Percentiles rank a stretch among this genome's conserved stretches.
Conservation (phyloP, 2,888 invertebrate species). For the Dendrolimus houi region DNA sequence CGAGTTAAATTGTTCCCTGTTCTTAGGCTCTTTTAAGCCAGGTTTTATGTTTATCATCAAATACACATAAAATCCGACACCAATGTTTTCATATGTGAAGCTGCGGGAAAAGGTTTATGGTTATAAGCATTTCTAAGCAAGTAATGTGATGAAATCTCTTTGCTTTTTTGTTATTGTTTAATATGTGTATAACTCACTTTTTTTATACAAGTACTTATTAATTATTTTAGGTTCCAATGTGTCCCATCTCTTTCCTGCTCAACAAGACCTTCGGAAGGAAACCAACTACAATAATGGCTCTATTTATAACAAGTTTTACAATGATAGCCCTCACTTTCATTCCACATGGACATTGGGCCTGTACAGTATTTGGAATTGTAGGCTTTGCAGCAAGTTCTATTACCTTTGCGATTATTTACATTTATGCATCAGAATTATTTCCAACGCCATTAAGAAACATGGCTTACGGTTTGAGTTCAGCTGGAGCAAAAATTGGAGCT, state of each 20-base stretch:
- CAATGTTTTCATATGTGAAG: no score
- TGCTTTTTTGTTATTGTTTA: no score
- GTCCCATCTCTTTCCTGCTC: conserved; percentile 27
- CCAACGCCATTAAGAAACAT: conserved; percentile 44
- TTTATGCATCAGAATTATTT: conserved; percentile 40
- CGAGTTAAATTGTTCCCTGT: no score
- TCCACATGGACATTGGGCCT: conserved; percentile 26
- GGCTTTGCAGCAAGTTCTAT: conserved; percentile 27
- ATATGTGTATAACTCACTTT: no score
- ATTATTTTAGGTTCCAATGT: conserved; percentile 34
- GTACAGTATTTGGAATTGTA: conserved; percentile 27
- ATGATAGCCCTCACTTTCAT: conserved; percentile 31
- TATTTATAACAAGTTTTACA: conserved; percentile 19
- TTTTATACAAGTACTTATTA: no score
- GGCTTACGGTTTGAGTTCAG: conserved; percentile 34
- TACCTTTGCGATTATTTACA: conserved; percentile 27
- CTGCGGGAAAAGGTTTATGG: no score
- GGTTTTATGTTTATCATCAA: no score
- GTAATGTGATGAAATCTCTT: no score
- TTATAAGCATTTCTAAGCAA: no score
- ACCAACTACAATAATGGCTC: conserved; percentile 17
- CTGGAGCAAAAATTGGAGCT: conserved; percentile 37
- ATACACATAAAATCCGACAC: no score
- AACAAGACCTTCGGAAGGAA: conserved; percentile 34
- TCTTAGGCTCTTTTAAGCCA: no score